phyloP scores from a whole-genome alignment of 2,888 invertebrate species.

The Pseudococcus viburni region DNA sequence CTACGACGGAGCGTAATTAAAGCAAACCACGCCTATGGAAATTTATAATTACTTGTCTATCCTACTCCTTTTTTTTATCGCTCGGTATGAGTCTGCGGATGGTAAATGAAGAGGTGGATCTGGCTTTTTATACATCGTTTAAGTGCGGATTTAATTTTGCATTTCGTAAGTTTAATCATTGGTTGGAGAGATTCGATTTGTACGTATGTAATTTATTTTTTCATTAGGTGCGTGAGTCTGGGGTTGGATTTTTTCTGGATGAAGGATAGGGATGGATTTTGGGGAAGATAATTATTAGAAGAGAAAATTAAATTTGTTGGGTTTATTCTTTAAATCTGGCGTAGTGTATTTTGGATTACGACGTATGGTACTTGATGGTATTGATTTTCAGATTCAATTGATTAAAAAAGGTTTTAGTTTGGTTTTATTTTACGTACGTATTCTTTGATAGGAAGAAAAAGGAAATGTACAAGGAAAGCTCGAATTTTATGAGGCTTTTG shows the following conservation, averaged over 20 bases:
- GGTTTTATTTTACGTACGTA: too few species aligned
- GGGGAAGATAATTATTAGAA: background rate
- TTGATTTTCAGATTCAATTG: too few species aligned
- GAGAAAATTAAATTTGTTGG: background rate
- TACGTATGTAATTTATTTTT: background rate
- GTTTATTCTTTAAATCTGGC: too few species aligned
- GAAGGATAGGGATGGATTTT: background rate
- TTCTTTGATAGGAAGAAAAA: too few species aligned
- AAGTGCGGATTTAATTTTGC: background rate
- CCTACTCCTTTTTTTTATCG: slow-evolving; percentile 5
- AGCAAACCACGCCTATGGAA: slow-evolving; percentile 38
- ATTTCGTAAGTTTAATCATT: too few species aligned
- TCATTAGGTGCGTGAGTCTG: background rate
- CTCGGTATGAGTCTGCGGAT: background rate
- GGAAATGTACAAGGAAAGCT: too few species aligned
- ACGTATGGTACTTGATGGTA: too few species aligned
- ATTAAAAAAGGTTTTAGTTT: too few species aligned
- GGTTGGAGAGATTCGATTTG: too few species aligned
- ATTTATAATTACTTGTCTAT: slow-evolving; percentile 42
- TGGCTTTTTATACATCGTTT: background rate
- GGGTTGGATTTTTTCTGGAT: background rate
- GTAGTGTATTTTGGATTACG: too few species aligned
- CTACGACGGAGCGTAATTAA: slow-evolving; percentile 35
- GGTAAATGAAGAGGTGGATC: slow-evolving; percentile 48
- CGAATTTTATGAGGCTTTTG: too few species aligned